Evolutionary conservation across 2,113 vertebrate genomes (phyloP), one percentile per base, ranked within the genome.

Genomic region (Andinoacara biseriatus): DNA sequence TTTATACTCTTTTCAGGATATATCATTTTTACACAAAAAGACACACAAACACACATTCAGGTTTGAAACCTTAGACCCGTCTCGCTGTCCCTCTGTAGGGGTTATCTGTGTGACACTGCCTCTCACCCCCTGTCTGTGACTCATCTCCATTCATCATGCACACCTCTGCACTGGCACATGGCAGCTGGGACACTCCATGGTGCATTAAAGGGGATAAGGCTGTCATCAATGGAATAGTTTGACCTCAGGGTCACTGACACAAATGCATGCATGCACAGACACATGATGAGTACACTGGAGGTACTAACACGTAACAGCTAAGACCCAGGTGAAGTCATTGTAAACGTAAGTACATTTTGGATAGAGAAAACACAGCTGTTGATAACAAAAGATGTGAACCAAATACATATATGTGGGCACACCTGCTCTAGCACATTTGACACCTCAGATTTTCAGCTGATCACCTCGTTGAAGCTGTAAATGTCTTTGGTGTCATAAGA

Each of bases 91-190:
- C 92, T 94, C 93, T 95, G 95, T 83, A 85, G 89, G 90, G 95
- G 94, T 95, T 94, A 95, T 92, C 92, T 82, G 86, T 90, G 91
- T 93, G 93, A 92, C 94, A 93, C 92, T 90, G 90, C 89, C 92
- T 92, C 91, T 90, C 91, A 86, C 87, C 90, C 40, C 80, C 87
- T 22, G 90, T 69, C 87, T 93, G 91, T 85, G 86, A 65, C 89
- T 91, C 91, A 90, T 90, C 90, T 92, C 89, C 92, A 83, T 89
- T 93, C 92, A 90, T 93, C 92, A 92, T 78, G 24, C 89, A 90
- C 94, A 94, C 92, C 90, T 93, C 87, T 52, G 67, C 83, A 74
- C 80, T 46, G 77, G 87, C 92, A 86, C 88, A 87, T 85, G 88
- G 91, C 91, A 91, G 89, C 89, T 69, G 83, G 82, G 87, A 80